Evolutionary conservation across 1,140 invertebrate species (phyloP), one percentile per base, ranked within the genome.

Genomic region (Ips typographus): DNA sequence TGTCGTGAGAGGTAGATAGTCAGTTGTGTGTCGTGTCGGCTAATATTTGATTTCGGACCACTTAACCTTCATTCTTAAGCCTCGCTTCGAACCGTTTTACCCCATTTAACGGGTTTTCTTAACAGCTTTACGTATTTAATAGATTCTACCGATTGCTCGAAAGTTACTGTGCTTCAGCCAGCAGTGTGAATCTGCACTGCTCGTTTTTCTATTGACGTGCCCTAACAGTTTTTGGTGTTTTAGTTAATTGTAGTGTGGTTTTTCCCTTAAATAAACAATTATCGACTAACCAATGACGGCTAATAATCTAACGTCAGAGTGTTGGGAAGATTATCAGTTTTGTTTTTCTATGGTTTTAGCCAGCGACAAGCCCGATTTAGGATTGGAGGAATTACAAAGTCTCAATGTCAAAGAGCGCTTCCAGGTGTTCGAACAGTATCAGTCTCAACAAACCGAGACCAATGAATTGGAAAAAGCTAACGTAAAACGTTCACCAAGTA

Each of bases 321-420:
- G 3, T 49, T 2, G 7, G 3, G 22, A 49, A 49, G 7, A 49
- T 2, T 6, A 37, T 2, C 36, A 55, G 36, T 22, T 55, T 55
- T 47, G 44, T 47, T 55, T 6, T 1, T 37, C 5, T 22, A 55
- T 36, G 37, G 6, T 67, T 67, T 58, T 80, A 93, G 93, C 92
- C 59, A 94, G 91, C 71, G 91, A 94, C 77, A 94, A 94, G 78
- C 90, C 92, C n/a, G 91, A 94, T 82, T 84, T 95, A 44, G 93
- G 93, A 38, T 82, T 95, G 37, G 91, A 94, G 75, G 93, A 95
- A 77, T 79, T 95, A 52, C 88, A 90, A 7, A 86, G 86, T 68
- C 80, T 95, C 55, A 93, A 95, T 80, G 91, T 95, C 1, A 93
- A 93, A 78, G 92, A 92, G 59, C 85, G 90, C 61, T 95, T 94